Percentiles rank a stretch among this genome's conserved stretches.
Evolutionary conservation across 2,888 invertebrate species (phyloP).

Genomic region (Amphimallon solstitiale): DNA sequence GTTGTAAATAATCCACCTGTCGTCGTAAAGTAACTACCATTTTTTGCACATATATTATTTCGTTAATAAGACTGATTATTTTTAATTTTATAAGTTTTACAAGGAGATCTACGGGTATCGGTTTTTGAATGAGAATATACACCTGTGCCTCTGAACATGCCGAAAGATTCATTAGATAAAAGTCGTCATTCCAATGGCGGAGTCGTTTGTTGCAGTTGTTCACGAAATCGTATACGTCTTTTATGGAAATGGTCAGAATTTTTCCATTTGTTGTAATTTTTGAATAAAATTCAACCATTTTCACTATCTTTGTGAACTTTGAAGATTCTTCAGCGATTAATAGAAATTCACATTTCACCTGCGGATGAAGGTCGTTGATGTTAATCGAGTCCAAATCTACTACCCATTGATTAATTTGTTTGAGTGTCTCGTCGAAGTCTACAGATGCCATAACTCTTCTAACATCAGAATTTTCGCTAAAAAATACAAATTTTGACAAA

Average conservation of each 20-base stretch:
- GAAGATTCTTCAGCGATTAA: slow-evolving; percentile 34
- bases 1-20: slow-evolving; percentile 21
- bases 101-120: slow-evolving; percentile 33
- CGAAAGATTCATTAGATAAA: slow-evolving; percentile 1
- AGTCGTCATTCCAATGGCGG: slow-evolving; percentile 7
- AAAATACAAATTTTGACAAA: too few relatives aligned
- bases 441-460: too few relatives aligned
- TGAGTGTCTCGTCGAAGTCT: too few relatives aligned
- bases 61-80: slow-evolving; percentile 24
- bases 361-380: slow-evolving; percentile 26
- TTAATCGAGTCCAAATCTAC: slow-evolving; percentile 22
- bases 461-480: too few relatives aligned
- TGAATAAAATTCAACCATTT: slow-evolving; percentile 28
- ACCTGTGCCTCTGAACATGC: slow-evolving; percentile 29
- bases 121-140: slow-evolving; percentile 17
- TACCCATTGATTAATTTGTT: slow-evolving; percentile 32
- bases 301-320: slow-evolving; percentile 18
- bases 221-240: slow-evolving; percentile 20
- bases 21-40: not conserved
- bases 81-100: slow-evolving; percentile 35
- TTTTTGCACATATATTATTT: slow-evolving; percentile 23
- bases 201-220: not conserved
- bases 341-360: slow-evolving; percentile 31
- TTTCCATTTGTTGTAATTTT: slow-evolving; percentile 8
- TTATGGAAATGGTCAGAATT: slow-evolving; percentile 3